A percentile compares a stretch with the other conserved stretches of the same genome.
Conservation (phyloP, 1,140 invertebrate genomes). For the Gonioctena quinquepunctata region DNA sequence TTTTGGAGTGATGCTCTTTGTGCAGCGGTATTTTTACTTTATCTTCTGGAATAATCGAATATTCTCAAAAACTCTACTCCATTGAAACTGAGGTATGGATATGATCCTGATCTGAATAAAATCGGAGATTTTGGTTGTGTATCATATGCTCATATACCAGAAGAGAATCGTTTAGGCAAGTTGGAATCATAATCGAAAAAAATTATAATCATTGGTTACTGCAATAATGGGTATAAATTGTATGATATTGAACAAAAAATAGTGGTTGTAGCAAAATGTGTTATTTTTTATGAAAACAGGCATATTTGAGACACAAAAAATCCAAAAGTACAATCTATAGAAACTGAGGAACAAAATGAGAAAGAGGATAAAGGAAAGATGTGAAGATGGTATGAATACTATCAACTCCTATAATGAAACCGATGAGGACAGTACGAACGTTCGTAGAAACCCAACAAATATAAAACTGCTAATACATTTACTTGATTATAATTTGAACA, state of each 20-base stretch:
- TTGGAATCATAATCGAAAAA: background rate
- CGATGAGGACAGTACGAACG: background rate
- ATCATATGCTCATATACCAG: background rate
- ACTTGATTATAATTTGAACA: background rate
- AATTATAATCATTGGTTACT: background rate
- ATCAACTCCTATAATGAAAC: background rate
- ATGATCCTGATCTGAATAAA: background rate
- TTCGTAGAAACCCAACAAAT: background rate
- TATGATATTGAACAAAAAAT: background rate
- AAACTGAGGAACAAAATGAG: background rate
- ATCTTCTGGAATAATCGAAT: background rate
- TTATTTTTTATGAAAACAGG: background rate
- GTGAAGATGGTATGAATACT: background rate
- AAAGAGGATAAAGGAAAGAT: background rate
- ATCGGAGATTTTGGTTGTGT: background rate
- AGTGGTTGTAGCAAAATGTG: background rate
- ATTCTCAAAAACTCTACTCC: background rate
- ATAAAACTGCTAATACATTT: background rate
- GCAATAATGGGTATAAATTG: background rate
- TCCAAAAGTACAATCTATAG: background rate
- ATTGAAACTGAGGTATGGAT: background rate
- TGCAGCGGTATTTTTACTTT: background rate
- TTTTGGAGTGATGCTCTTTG: constrained; percentile 47
- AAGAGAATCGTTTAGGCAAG: background rate
- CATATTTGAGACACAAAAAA: background rate